Evolutionary conservation across 92 coral and sea anemone species (phyloP), one percentile per base, ranked within the genome.

Genomic region (Blastomussa wellsi): DNA sequence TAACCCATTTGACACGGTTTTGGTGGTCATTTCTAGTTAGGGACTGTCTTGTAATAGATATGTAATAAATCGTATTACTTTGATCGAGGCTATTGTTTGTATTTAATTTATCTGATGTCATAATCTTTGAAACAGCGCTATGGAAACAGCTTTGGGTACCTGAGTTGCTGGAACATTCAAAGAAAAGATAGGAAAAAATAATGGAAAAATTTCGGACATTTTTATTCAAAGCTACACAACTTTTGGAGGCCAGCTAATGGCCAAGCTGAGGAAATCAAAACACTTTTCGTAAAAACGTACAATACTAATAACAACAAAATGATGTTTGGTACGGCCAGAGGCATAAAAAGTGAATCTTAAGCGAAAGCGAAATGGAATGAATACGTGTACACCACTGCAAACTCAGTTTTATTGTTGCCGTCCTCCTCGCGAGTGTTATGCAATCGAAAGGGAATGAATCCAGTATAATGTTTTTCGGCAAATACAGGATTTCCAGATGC

Each of bases 291-390:
- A 51, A 53, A 24, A n/a, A 72, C 22, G n/a, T 29, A 26, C 10
- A 57, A 57, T 8, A 62, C 68, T 24, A n/a, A 24, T 60, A 60
- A 60, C 20, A 59, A 59, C 20, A n/a, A 57, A 60, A 78, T 2
- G 36, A 44, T 1, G 22, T 28, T 44, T 67, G 75, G 48, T 48
- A 38, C 62, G 48, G 48, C 76, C 84, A 66, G 57, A 80, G 44
- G 36, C 38, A 39, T 3, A 26, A 35, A 79, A 79, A 26, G 14
- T 5, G 1, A 6, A 65, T 19, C 37, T 11, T 7, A 13, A 2
- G 0, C 0, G 28, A 22, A 80, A 44, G 7, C 48, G 26, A 17
- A n/a, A 47, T 19, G 37, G 60, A 14, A 59, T 10, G 66, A 24
- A 7, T 7, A 19, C 19, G 29, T 29, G 41, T 62, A 28, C 14